Conservation (phyloP, 1,140 invertebrate genomes). For the Thaumatotibia leucotreta region DNA sequence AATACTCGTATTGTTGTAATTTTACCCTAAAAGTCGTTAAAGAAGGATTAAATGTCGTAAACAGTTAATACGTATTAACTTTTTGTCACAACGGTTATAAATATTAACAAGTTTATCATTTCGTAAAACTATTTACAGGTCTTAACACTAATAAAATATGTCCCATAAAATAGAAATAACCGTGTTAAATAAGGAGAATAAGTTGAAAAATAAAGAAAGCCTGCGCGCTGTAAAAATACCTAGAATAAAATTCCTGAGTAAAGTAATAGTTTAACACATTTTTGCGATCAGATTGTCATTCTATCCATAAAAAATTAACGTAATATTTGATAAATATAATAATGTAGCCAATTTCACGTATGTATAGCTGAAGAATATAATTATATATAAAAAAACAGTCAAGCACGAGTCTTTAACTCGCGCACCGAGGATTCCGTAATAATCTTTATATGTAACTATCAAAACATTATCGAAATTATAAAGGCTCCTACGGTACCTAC, state of each 20-base stretch:
- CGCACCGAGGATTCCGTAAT: too few relatives aligned
- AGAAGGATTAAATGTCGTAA: too few relatives aligned
- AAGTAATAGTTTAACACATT: background rate
- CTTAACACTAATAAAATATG: background rate
- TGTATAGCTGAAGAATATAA: background rate
- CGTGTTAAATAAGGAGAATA: background rate
- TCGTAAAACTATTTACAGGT: background rate
- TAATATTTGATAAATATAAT: background rate
- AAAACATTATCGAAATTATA: too few relatives aligned
- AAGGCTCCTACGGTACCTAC: too few relatives aligned
- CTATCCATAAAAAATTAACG: background rate
- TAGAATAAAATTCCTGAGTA: background rate
- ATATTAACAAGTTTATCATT: background rate
- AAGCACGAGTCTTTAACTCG: too few relatives aligned
- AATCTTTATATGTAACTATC: too few relatives aligned
- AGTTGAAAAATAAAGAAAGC: background rate
- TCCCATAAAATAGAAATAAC: background rate
- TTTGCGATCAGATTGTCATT: background rate
- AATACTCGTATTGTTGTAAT: too few relatives aligned
- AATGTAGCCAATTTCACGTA: background rate
- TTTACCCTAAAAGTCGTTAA: too few relatives aligned
- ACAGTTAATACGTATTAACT: too few relatives aligned
- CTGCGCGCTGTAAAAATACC: background rate
- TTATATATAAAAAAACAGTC: background rate
- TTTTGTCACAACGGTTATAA: too few relatives aligned